Evolutionary conservation across 2,888 invertebrate genomes (phyloP).

Genomic region (Hirudinaria manillensis): DNA sequence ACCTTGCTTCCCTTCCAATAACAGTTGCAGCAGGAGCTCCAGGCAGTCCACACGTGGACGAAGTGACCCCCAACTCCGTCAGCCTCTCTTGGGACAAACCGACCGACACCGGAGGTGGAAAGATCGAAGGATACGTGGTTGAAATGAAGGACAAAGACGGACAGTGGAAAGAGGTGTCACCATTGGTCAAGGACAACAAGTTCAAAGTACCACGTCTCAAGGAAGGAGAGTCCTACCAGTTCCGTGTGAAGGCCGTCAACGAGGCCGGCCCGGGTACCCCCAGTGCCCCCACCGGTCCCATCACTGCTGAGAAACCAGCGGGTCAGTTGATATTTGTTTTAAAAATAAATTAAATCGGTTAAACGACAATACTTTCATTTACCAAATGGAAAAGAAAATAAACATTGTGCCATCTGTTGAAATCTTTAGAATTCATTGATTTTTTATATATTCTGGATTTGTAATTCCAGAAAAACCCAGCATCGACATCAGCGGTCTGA

Average conservation of each 20-base stretch:
- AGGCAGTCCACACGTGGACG: conserved; percentile 80
- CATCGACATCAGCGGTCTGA: conserved; percentile 66
- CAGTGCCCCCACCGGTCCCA: conserved; percentile 75
- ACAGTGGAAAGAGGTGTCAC: conserved; percentile 63
- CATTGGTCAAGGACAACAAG: conserved; percentile 71
- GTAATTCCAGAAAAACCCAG: conserved; percentile 66
- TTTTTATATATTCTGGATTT: too few relatives aligned
- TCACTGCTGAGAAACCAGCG: conserved; percentile 87
- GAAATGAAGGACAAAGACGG: conserved; percentile 86
- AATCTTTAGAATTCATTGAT: too few relatives aligned
- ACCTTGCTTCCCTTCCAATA: background rate
- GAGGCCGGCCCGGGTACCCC: conserved; percentile 84
- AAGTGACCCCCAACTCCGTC: conserved; percentile 94
- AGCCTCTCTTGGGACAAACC: conserved; percentile 94
- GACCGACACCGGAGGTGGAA: conserved; percentile 84
- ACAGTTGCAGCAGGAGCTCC: conserved; percentile 85
- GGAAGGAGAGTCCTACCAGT: conserved; percentile 95
- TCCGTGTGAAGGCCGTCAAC: conserved; percentile 92
- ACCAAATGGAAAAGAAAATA: background rate
- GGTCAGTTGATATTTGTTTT: conserved; percentile 52
- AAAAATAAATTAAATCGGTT: too few relatives aligned
- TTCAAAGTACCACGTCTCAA: conserved; percentile 89
- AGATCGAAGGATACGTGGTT: conserved; percentile 94
- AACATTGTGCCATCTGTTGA: too few relatives aligned
- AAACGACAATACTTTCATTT: too few relatives aligned